These are phyloP conservation scores for Callithrix jacchus DNA, from an alignment of 2,113 vertebrate genomes.

Conservation along the genomic window DNA sequence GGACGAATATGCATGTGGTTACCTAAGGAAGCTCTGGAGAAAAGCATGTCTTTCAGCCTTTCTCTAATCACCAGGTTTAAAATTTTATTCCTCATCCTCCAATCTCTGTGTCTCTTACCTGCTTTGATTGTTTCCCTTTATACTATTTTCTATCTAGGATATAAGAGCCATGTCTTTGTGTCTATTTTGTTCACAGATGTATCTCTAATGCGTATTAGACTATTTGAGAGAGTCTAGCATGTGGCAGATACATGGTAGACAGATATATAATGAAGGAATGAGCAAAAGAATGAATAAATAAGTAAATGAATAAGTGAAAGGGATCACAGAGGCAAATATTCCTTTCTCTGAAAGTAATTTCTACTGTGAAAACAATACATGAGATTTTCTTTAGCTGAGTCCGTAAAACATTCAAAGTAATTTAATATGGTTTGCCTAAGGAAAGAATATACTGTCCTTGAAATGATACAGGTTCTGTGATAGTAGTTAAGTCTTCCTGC, in stretches of 20 bases:
- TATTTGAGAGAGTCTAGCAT: not conserved
- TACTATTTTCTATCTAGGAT: not conserved
- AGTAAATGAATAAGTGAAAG: not conserved
- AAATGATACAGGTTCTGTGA: not conserved
- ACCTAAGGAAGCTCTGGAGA: not conserved
- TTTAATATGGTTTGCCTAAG: not conserved
- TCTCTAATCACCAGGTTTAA: not conserved
- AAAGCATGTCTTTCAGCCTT: not conserved
- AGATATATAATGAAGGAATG: not conserved
- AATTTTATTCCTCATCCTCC: not conserved
- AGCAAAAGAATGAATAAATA: not conserved
- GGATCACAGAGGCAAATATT: not conserved
- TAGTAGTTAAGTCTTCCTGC: not conserved
- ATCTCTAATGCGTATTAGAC: not conserved
- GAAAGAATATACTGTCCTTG: not conserved
- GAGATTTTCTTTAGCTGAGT: not conserved
- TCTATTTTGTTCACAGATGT: not conserved
- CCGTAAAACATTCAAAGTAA: not conserved
- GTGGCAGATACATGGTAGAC: not conserved
- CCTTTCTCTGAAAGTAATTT: not conserved
- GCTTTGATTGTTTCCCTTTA: not conserved
- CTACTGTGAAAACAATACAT: not conserved
- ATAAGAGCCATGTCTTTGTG: not conserved
- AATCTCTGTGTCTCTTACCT: not conserved
- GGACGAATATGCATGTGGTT: not conserved